Evolutionary conservation across 2,797 vertebrate genomes (phyloP).

Genomic region (Clarias laeviceps): DNA sequence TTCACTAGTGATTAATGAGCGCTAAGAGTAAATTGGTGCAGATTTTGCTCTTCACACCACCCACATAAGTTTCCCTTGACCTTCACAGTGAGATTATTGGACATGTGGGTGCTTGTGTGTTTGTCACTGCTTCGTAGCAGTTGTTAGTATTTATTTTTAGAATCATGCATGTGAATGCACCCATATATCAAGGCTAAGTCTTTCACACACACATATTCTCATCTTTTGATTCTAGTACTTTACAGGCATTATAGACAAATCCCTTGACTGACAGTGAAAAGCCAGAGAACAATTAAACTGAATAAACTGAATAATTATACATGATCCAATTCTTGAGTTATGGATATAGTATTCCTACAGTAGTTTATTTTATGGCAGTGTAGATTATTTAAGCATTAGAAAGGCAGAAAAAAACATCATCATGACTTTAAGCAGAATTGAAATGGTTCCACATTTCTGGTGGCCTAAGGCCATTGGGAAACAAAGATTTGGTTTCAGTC

Average conservation of each 20-base stretch:
- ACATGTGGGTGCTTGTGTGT: slow-evolving; percentile 10
- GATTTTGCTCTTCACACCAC: slow-evolving; percentile 18
- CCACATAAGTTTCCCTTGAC: slow-evolving; percentile 13
- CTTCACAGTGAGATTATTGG: not conserved
- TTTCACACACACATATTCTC: not conserved
- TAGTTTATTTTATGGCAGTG: not conserved
- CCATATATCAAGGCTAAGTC: no score
- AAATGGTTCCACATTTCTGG: not conserved
- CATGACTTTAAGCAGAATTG: not conserved
- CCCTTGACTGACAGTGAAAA: not conserved
- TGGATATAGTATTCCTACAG: not conserved
- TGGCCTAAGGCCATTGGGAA: not conserved
- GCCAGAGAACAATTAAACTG: not conserved
- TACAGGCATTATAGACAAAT: not conserved
- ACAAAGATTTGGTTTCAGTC: slow-evolving; percentile 19
- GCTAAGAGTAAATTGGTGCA: slow-evolving; percentile 7
- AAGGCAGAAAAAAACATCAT: not conserved
- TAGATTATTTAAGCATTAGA: not conserved
- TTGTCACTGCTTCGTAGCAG: not conserved
- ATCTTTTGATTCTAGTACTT: not conserved
- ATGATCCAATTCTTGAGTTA: not conserved
- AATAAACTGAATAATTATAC: slow-evolving; percentile 2
- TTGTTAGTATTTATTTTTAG: not conserved
- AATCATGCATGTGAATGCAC: not conserved
- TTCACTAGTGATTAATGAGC: slow-evolving; percentile 2